A percentile compares a stretch with the other conserved stretches of the same genome.
Conservation (phyloP, 1,140 invertebrate species). For the Ooceraea biroi region DNA sequence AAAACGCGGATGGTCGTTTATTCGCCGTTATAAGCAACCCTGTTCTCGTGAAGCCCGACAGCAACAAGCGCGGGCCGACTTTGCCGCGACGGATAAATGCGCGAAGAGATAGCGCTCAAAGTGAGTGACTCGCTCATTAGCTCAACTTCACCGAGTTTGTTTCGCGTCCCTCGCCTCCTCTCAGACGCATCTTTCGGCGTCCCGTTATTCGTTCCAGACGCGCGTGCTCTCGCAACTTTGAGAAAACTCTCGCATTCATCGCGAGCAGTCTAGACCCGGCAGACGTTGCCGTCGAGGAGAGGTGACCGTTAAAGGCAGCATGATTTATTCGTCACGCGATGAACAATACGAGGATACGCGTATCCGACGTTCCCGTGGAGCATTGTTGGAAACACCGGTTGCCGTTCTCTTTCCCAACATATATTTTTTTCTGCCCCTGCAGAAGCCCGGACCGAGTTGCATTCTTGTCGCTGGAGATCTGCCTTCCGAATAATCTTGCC, state of each 20-base stretch:
- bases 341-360: not conserved
- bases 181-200: constrained; percentile 29
- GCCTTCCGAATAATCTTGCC: constrained; percentile 19
- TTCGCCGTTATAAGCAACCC: constrained; percentile 43
- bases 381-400: not conserved
- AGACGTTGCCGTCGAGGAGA: not conserved
- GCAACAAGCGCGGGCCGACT: constrained; percentile 39
- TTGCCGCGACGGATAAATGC: constrained; percentile 43
- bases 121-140: constrained; percentile 39
- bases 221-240: constrained; percentile 3
- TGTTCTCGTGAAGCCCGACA: constrained; percentile 52
- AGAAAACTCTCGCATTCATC: constrained; percentile 25
- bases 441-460: not conserved
- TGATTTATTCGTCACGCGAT: constrained; percentile 26
- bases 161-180: constrained; percentile 6
- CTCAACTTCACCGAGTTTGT: constrained; percentile 50
- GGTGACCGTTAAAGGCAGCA: not conserved
- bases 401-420: not conserved
- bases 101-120: constrained; percentile 17
- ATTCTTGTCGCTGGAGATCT: constrained; percentile 16
- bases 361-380: not conserved
- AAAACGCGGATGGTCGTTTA: constrained; percentile 47
- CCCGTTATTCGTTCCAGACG: constrained; percentile 47
- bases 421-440: not conserved
- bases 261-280: not conserved